These are phyloP conservation scores for Cheilosia pagana DNA, from an alignment of 2,888 invertebrate genomes.

Conservation along the genomic window DNA sequence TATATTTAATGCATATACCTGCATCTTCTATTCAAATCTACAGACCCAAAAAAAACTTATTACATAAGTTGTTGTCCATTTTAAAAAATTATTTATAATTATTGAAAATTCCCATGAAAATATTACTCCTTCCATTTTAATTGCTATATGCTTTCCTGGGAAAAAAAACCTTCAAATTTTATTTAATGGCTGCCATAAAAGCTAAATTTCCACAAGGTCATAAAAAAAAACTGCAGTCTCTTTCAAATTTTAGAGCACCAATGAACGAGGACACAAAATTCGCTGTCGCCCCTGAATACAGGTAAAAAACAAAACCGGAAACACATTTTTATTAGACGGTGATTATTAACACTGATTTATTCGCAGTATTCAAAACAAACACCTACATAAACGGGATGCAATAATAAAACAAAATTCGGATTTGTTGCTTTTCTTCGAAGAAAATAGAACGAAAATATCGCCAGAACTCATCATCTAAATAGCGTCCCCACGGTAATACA, in stretches of 20 bases:
- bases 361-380: slow-evolving; percentile 14
- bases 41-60: too few species aligned
- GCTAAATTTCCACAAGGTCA: background rate
- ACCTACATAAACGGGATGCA: slow-evolving; percentile 17
- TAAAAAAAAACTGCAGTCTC: background rate
- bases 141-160: too few species aligned
- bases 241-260: background rate
- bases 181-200: too few species aligned
- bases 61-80: too few species aligned
- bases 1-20: too few species aligned
- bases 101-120: too few species aligned
- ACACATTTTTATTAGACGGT: background rate
- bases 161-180: too few species aligned
- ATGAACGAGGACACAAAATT: background rate
- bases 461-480: slow-evolving; percentile 59
- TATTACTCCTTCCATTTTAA: too few species aligned
- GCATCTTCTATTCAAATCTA: too few species aligned
- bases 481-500: slow-evolving; percentile 26
- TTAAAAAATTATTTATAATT: too few species aligned
- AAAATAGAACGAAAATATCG: slow-evolving; percentile 17
- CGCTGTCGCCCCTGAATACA: background rate
- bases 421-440: background rate
- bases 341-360: slow-evolving; percentile 41
- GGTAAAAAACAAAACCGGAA: slow-evolving; percentile 10
- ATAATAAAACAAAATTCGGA: slow-evolving; percentile 17